These are phyloP conservation scores for Trachops cirrhosus DNA, from an alignment of 2,797 vertebrate genomes.

Conservation along the genomic window DNA sequence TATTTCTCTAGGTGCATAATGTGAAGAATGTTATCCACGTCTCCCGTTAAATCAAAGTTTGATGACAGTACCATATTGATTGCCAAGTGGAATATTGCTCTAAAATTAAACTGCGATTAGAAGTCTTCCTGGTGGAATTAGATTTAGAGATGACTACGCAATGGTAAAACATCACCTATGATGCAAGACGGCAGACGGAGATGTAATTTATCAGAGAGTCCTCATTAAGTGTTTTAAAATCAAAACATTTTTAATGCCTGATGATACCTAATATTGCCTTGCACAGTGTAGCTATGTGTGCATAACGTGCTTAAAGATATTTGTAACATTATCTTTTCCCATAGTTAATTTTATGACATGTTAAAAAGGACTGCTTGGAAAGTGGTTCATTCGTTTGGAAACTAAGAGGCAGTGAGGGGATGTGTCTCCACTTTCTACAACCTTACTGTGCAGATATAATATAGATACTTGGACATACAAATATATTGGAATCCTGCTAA, in stretches of 20 bases:
- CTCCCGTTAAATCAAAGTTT: conserved; percentile 80
- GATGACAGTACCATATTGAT: conserved; percentile 81
- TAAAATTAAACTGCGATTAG: conserved; percentile 82
- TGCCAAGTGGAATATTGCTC: conserved; percentile 73
- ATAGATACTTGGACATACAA: neutral
- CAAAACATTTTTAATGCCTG: conserved; percentile 69
- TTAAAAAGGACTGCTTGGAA: conserved; percentile 51
- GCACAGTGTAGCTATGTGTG: conserved; percentile 25
- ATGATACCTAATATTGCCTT: conserved; percentile 60
- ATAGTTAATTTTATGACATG: conserved; percentile 52
- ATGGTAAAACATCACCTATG: conserved; percentile 75
- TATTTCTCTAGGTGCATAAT: conserved; percentile 61
- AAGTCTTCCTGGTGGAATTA: conserved; percentile 78
- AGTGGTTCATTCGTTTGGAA: conserved; percentile 49
- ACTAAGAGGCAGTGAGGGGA: neutral
- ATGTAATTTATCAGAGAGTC: conserved; percentile 75
- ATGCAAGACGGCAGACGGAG: conserved; percentile 75
- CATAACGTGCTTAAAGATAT: conserved; percentile 54
- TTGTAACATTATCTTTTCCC: conserved; percentile 51
- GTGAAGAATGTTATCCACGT: conserved; percentile 67
- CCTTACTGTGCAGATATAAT: neutral
- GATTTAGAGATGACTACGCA: conserved; percentile 73
- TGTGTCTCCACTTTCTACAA: neutral
- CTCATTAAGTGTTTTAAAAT: conserved; percentile 75
- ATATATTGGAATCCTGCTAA: neutral